Base-by-base conservation (phyloP, 2,888 invertebrate species). In the Chloroclystis v-ata region DNA sequence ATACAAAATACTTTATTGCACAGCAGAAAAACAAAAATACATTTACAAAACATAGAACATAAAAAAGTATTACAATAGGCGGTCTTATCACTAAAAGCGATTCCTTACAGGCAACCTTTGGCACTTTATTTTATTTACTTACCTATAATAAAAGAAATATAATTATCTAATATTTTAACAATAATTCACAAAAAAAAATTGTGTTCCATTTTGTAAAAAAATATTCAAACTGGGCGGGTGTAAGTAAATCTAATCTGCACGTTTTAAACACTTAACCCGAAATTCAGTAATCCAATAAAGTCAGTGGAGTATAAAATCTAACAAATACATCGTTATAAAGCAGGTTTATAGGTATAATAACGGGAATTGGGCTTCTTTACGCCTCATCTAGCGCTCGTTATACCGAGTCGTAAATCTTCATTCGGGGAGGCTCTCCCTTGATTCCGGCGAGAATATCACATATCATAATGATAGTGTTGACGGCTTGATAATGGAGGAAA, bases 321-420 rank as follows among this genome's bases (percentile, higher is more conserved):
- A 65, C 65, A 70, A 67, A 63, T 60, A 63, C 54, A 59, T 42
- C 52, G 54, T 60, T 64, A 59, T 61, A 62, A 56, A 61, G 60
- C 57, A 56, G 56, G 56, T 63, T 67, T 75, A 70, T 81, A 77
- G 77, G 75, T 78, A 82, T 82, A 82, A 82, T 85, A 84, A 81
- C 78, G 72, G 69, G 82, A 83, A 84, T 83, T 83, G 84, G 81
- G 81, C 78, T 82, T 78, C 82, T 85, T 85, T 81, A 85, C 84
- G 86, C 86, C 86, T 86, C 86, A 86, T 86, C 86, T 85, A 84
- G 75, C 78, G 75, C 85, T 88, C 87, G 88, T 88, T 88, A 88
- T 79, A 79, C 78, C 72, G 63, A 71, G 68, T 86, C 88, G 82
- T 88, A 88, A 88, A 88, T 88, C 86, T 86, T 85, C 83, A 81